Evolutionary conservation across 2,888 invertebrate genomes (phyloP), one percentile per base, ranked within the genome.

Genomic region (Choreutis nemorana): DNA sequence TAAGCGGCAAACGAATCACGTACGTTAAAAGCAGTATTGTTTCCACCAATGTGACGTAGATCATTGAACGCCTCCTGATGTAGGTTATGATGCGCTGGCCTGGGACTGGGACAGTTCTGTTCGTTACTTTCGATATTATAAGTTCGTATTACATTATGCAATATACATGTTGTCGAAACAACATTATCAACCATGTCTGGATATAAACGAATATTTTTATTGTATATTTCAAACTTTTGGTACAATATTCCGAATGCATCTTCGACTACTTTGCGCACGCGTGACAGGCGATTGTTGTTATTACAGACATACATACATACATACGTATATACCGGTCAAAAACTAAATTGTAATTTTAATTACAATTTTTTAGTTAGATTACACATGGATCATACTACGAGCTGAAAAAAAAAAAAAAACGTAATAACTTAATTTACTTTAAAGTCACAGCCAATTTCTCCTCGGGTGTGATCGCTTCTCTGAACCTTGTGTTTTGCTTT

Each of bases 221-320:
- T n/a, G n/a, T n/a, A n/a, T n/a, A 28, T 21, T 18, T 23, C 29
- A 34, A 39, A 39, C 27, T 41, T 41, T 36, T 37, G 33, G 23
- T 30, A 32, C 33, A 41, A 32, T 23, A 39, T 39, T 18, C 39
- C 39, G 28, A 40, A 42, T 23, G 37, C 34, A 32, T 35, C 29
- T 37, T 42, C 38, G 5, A 37, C 35, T 20, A 39, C 34, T 30
- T 31, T 32, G 21, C 38, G 32, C 29, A 38, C 34, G 10, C 36
- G 27, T 14, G 34, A 33, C 18, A 40, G 23, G 11, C 40, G 32
- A 15, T 39, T 18, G 29, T 39, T 39, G 20, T 31, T 37, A n/a
- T n/a, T n/a, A n/a, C n/a, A n/a, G n/a, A n/a, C n/a, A n/a, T 18
- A 28, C 15, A 18, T 15, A 28, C 28, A 22, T 21, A 28, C 20